Conservation (phyloP, 2,888 invertebrate species). For the Notodonta ziczac region DNA sequence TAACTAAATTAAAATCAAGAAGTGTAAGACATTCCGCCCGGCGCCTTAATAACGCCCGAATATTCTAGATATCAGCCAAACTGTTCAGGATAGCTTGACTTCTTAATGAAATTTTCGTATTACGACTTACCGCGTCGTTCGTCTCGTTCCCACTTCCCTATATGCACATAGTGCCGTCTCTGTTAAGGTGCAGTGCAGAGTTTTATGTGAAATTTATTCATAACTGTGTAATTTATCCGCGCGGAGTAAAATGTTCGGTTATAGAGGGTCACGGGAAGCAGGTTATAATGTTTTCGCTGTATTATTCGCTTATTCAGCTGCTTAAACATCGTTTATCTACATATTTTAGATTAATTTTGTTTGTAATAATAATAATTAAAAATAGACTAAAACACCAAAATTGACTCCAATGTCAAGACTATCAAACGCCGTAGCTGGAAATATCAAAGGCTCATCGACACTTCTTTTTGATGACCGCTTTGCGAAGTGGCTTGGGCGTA, state of each 20-base stretch:
- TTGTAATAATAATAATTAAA: neutral
- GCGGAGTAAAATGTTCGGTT: constrained; percentile 77
- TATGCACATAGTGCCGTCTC: constrained; percentile 53
- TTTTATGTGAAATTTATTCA: constrained; percentile 86
- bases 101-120: constrained; percentile 84
- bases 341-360: constrained; percentile 46
- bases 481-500: too few species aligned
- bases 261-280: constrained; percentile 48
- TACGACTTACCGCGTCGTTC: constrained; percentile 63
- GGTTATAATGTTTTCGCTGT: constrained; percentile 64
- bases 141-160: constrained; percentile 45
- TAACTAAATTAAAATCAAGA: constrained; percentile 67
- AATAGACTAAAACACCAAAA: too few species aligned
- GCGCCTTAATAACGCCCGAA: constrained; percentile 75
- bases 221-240: constrained; percentile 84
- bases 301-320: constrained; percentile 73
- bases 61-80: constrained; percentile 79
- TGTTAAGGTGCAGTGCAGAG: constrained; percentile 81
- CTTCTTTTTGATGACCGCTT: too few species aligned
- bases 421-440: too few species aligned
- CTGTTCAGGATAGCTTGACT: constrained; percentile 76
- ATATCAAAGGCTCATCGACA: too few species aligned
- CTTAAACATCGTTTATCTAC: constrained; percentile 55
- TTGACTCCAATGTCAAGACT: too few species aligned
- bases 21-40: constrained; percentile 68